Base-by-base conservation (phyloP, 2,888 invertebrate species). In the Bhutanitis thaidina region DNA sequence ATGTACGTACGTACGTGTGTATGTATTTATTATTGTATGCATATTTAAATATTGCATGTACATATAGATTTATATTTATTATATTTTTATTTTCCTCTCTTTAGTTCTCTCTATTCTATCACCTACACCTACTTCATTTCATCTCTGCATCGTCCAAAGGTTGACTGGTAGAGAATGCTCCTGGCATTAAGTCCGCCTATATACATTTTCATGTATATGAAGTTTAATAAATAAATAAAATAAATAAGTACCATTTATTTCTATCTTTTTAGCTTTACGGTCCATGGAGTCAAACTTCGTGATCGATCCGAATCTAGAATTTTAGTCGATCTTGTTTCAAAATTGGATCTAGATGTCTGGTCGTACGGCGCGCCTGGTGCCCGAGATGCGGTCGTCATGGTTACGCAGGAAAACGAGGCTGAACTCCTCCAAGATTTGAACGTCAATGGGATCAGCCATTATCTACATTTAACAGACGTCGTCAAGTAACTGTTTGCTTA, bases 381-480 rank as follows among this genome's bases (percentile, higher is more conserved):
- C 1, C 55, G 64, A 1, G 68, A 69, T 16, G 65, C 69, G 0
- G 34, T 60, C 1, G 62, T 69, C 5, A 69, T 71, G 69, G 62
- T 69, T 0, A 47, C 64, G 1, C 66, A 64, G 0, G 58, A 60
- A 9, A 59, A 62, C 25, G 52, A 34, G 9, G 49, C 20, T 3
- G 25, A 34, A 0, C 60, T 73, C 38, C 47, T 68, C 1, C 46
- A 56, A 0, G 38, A 38, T 7, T 49, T 73, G 43, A 60, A 65
- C 16, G 39, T 30, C 7, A 59, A 55, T 20, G 58, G 59, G 12
- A 38, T 71, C 4, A 41, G 43, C 0, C 60, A 69, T 54, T 65
- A 65, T 34, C 25, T 71, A 8, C 52, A 65, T 29, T 27, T 64
- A 1, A 51, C 51, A 29, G 65, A 72, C 49, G 61, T 71, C 1